Evolutionary conservation across 2,888 invertebrate species (phyloP), one percentile per base, ranked within the genome.

Genomic region (Trypoxylon attenuatum): DNA sequence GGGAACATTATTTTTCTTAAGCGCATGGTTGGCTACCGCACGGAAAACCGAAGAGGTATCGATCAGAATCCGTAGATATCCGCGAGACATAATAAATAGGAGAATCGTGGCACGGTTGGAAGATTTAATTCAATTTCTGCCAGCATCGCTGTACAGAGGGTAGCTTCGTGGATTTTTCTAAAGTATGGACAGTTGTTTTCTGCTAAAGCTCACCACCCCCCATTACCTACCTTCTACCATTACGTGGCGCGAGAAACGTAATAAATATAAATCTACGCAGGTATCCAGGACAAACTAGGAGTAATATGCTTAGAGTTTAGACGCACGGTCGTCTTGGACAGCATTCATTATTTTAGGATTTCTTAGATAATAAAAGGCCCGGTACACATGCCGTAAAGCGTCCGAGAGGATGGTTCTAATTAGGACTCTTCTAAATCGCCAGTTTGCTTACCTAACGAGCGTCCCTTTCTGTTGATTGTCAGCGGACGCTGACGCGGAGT

Each of bases 181-280:
- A 62, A 55, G 46, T 53, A 33, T 39, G 18, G 54, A 45, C 21
- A 51, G 50, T 62, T 59, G 55, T 58, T 66, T 39, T 25, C 19
- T 29, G 33, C 33, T 21, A 21, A 4, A 47, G 41, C 55, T 69
- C 15, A n/a, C n/a, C n/a, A n/a, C n/a, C n/a, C n/a, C n/a, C n/a
- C n/a, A 33, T 33, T 13, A 33, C 33, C 13, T 33, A 33, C 33
- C 5, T 33, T 33, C 33, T 10, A 8, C 18, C 16, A 42, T 13
- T 49, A 61, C 55, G 63, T 60, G 54, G 56, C 27, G 15, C 22
- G 50, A 13, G 18, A 27, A 18, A 38, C 33, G 27, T 75, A 74
- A 74, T 64, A 71, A 75, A 71, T 71, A 74, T 43, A 59, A 75
- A 71, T 75, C 66, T 29, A 39, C 41, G 6, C 66, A 61, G 45